Conservation (phyloP, 2,797 vertebrate genomes). For the Lophotriccus pileatus region DNA sequence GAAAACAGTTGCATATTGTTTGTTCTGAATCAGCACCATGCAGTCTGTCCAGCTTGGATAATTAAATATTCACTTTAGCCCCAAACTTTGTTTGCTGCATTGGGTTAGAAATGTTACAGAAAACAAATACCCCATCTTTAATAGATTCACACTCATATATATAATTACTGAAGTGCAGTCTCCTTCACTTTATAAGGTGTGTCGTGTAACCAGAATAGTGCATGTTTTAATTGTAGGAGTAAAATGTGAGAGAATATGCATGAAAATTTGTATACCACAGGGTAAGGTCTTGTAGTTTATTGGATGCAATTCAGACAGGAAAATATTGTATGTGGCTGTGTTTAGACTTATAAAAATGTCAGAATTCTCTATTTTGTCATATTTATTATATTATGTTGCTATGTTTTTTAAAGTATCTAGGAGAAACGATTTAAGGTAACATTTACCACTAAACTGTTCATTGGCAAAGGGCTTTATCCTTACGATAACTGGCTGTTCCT, state of each 20-base stretch:
- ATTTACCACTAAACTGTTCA: not conserved
- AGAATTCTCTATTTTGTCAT: not conserved
- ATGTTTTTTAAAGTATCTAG: not conserved
- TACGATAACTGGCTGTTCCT: not conserved
- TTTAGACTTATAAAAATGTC: not conserved
- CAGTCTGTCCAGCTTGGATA: not conserved
- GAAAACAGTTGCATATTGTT: not conserved
- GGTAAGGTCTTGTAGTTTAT: not conserved
- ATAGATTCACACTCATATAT: not conserved
- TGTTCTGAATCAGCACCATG: not conserved
- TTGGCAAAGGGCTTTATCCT: not conserved
- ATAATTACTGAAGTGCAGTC: not conserved
- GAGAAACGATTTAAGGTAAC: not conserved
- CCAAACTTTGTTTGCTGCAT: not conserved
- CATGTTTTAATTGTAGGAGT: not conserved
- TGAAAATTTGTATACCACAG: not conserved
- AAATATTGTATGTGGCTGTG: not conserved
- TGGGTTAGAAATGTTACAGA: not conserved
- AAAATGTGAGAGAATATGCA: not conserved
- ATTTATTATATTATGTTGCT: not conserved
- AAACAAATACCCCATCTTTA: not conserved
- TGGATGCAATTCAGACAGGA: not conserved
- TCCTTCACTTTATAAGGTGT: not conserved
- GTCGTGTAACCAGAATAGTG: not conserved
- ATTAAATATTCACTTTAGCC: not conserved